Conservation (phyloP, 2,888 invertebrate genomes). For the Ommatoiulus sabulosus region DNA sequence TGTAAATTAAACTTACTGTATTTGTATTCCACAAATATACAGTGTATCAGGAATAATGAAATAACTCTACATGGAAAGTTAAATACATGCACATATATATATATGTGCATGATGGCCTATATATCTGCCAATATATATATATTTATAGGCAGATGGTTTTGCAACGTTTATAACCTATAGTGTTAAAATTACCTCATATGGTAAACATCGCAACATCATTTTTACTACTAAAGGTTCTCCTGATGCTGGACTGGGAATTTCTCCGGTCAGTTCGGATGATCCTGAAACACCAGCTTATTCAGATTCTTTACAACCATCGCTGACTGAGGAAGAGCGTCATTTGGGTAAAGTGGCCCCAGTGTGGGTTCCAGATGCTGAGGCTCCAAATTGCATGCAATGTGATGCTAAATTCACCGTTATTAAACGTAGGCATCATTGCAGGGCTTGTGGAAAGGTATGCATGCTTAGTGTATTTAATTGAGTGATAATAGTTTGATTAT, state of each 20-base stretch:
- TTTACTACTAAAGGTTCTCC: conserved; percentile 54
- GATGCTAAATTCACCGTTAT: conserved; percentile 83
- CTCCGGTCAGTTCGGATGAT: conserved; percentile 57
- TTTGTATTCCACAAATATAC: too few relatives aligned
- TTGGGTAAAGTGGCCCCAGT: conserved; percentile 82
- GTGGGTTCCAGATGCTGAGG: conserved; percentile 89
- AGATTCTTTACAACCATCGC: conserved; percentile 55
- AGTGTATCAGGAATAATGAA: too few relatives aligned
- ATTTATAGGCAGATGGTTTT: too few relatives aligned
- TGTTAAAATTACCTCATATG: too few relatives aligned
- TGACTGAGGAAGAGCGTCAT: conserved; percentile 63
- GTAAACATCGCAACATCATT: too few relatives aligned
- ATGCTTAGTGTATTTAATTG: not conserved
- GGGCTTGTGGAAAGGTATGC: conserved; percentile 83
- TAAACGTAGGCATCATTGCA: conserved; percentile 83
- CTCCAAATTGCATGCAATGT: conserved; percentile 85
- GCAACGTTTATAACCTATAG: too few relatives aligned
- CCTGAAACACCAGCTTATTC: conserved; percentile 56
- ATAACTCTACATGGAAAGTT: too few relatives aligned
- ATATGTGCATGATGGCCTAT: too few relatives aligned
- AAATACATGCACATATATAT: too few relatives aligned
- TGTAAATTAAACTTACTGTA: too few relatives aligned
- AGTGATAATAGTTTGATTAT: not conserved
- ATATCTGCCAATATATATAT: too few relatives aligned
- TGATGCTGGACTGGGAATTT: conserved; percentile 53